Base-by-base conservation (phyloP, 1,140 invertebrate genomes). In the Ceratoteleas bidentatus region DNA sequence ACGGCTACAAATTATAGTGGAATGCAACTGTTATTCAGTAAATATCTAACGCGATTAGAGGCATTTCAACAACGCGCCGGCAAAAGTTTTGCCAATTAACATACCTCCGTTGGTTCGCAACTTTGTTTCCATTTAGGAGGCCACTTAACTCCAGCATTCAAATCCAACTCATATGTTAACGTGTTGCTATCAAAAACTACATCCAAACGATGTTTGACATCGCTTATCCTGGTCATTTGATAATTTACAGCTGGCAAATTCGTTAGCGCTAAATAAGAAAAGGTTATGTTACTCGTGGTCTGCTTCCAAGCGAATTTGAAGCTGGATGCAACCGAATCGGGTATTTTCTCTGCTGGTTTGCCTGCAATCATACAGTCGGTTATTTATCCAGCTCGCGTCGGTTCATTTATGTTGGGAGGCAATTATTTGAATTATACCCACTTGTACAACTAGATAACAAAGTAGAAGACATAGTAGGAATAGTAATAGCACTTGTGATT, bases 221-320 rank as follows among this genome's bases (percentile, higher is more conserved):
- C 79, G 60, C 49, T 86, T 68, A 86, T 66, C 43, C 69, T 86
- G 11, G 32, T 69, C 54, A 91, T 57, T 74, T 84, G 84, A 62
- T 87, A 90, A 66, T 47, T 68, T 6, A 85, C 50, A 24, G 82
- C 81, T n/a, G 61, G 54, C 49, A 85, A 84, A 57, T 86, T 60
- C 16, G 43, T 57, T 6, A 79, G 0, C 4, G 65, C 45, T 50
- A 85, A 81, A 73, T 89, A 90, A 47, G 78, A 85, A 10, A 91
- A 82, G 0, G 86, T 87, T 11, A 92, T 62, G 3, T 69, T 85
- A 56, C 86, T 86, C 2, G 85, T 88, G 15, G 90, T 92, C 77
- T 92, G 90, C 16, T 86, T 87, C 90, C 90, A 92, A 56, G 86
- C 84, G 58, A 88, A 87, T 53, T 86, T 84, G 6, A 88, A 61